These are phyloP conservation scores for Dasysyrphus tricinctus DNA, from an alignment of 2,888 invertebrate species.

Conservation along the genomic window DNA sequence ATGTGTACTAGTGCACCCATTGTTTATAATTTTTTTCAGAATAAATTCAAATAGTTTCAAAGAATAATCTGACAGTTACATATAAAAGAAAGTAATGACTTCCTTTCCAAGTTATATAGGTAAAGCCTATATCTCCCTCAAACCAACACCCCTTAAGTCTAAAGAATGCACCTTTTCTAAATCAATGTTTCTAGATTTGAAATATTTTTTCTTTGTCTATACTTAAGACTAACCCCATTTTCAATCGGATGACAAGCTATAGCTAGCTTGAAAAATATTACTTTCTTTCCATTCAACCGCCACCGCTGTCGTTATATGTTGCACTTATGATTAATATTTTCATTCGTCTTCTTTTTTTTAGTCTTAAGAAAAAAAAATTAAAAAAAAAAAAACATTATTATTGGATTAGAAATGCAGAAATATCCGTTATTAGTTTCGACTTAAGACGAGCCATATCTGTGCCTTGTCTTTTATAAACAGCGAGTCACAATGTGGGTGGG, in stretches of 20 bases:
- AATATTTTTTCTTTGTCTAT: conserved; percentile 28
- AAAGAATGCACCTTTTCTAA: conserved; percentile 21
- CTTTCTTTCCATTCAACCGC: conserved; percentile 11
- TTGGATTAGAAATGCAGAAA: conserved; percentile 78
- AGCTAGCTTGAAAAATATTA: conserved; percentile 25
- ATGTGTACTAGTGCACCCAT: too few species aligned
- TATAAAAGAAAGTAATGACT: too few species aligned
- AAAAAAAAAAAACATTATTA: conserved; percentile 67
- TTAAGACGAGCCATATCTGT: conserved; percentile 71
- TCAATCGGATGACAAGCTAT: conserved; percentile 51
- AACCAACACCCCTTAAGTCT: not conserved
- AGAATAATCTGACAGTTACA: not conserved
- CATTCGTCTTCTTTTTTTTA: conserved; percentile 27
- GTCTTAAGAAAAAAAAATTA: conserved; percentile 15
- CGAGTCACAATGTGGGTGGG: conserved; percentile 16
- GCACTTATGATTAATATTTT: conserved; percentile 47
- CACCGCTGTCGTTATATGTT: not conserved
- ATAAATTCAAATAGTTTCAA: not conserved
- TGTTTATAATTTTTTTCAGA: too few species aligned
- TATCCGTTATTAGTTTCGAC: conserved; percentile 75
- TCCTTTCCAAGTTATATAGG: not conserved
- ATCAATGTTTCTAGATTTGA: conserved; percentile 46
- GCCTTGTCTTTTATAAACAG: conserved; percentile 36
- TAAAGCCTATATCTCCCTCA: not conserved
- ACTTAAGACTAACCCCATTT: conserved; percentile 60